A percentile compares a stretch with the other conserved stretches of the same genome.
phyloP scores from a whole-genome alignment of 2,113 vertebrate species.

The Vimba vimba region DNA sequence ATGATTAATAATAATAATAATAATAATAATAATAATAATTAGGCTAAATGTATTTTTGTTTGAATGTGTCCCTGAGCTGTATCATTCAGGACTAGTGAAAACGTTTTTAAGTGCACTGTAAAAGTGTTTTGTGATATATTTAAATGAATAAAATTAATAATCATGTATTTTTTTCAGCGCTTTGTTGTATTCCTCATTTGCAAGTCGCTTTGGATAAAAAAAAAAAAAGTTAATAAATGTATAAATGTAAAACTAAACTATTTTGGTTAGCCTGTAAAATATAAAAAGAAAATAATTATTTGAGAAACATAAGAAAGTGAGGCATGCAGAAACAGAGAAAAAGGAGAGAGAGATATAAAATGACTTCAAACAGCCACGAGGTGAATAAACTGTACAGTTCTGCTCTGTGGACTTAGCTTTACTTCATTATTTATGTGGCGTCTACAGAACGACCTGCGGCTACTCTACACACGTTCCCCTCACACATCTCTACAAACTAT shows the following conservation, averaged over 20 bases:
- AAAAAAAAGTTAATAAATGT: not conserved
- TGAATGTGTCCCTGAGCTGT: no score
- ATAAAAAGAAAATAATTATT: not conserved
- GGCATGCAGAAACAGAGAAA: not conserved
- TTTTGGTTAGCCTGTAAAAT: not conserved
- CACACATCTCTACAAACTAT: conserved; percentile 1
- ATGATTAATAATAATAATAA: no score
- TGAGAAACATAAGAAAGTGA: not conserved
- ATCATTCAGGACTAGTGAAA: no score
- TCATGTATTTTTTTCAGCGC: no score
- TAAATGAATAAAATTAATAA: no score
- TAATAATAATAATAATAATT: no score
- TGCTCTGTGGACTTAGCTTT: conserved; percentile 35
- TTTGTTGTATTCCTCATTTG: no score
- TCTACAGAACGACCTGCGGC: conserved; percentile 32
- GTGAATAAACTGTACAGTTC: conserved; percentile 21
- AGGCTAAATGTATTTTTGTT: no score
- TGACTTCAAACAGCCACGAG: conserved; percentile 39
- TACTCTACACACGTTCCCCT: conserved; percentile 15
- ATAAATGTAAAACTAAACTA: not conserved
- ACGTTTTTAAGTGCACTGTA: no score
- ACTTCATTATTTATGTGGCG: conserved; percentile 32
- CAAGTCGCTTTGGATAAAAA: not conserved
- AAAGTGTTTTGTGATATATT: no score
- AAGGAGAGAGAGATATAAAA: not conserved